A percentile compares a stretch with the other conserved stretches of the same genome.
phyloP scores from a whole-genome alignment of 1,140 invertebrate genomes.

The Halesus radiatus region DNA sequence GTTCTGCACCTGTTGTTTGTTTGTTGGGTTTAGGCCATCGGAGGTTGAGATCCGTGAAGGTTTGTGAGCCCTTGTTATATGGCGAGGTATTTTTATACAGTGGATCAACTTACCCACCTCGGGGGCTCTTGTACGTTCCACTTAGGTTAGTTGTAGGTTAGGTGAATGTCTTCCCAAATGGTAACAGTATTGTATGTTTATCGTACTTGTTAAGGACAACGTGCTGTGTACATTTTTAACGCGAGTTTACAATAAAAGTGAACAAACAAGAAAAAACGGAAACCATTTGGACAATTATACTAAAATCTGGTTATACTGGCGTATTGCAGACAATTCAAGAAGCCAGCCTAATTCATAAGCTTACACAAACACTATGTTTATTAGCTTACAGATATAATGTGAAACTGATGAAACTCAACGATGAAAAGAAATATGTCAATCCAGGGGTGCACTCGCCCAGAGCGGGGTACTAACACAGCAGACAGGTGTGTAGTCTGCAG shows the following conservation, averaged over 20 bases:
- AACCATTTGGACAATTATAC: slow-evolving; percentile 31
- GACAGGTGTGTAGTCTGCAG: background rate
- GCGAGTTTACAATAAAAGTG: slow-evolving; percentile 12
- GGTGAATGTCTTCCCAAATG: slow-evolving; percentile 42
- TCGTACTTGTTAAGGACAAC: slow-evolving; percentile 32
- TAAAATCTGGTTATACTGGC: slow-evolving; percentile 6
- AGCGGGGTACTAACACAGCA: background rate
- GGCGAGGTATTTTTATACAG: slow-evolving; percentile 1
- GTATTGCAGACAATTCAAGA: background rate
- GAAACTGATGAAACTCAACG: slow-evolving; percentile 9
- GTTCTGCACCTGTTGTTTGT: no score
- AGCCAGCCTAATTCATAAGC: slow-evolving; percentile 9
- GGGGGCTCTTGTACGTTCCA: background rate
- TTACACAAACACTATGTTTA: slow-evolving; percentile 21
- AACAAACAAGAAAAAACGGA: slow-evolving; percentile 4
- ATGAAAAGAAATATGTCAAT: background rate
- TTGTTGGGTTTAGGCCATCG: no score
- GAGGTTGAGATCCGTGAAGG: background rate
- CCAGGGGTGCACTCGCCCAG: background rate
- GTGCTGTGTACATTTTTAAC: slow-evolving; percentile 15
- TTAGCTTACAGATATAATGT: slow-evolving; percentile 24
- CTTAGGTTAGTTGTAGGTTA: slow-evolving; percentile 15
- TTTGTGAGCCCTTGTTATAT: slow-evolving; percentile 1
- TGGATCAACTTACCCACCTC: background rate
- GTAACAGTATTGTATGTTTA: slow-evolving; percentile 34